Conservation (phyloP, 2,888 invertebrate genomes). For the Malacosoma neustria region DNA sequence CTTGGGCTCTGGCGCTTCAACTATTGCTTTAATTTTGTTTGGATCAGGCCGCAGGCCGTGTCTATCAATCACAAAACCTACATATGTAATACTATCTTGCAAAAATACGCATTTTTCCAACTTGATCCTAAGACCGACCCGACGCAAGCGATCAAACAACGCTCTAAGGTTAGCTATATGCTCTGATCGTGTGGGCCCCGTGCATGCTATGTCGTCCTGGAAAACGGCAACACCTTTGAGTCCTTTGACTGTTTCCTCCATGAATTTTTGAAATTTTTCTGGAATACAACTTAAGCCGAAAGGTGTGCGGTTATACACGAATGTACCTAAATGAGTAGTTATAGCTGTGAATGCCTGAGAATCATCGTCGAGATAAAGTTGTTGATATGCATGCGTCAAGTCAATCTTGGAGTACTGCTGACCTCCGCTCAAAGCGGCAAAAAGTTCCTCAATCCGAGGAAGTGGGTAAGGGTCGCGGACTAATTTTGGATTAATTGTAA, state of each 20-base stretch:
- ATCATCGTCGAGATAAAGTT: slow-evolving; percentile 9
- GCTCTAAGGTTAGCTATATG: slow-evolving; percentile 8
- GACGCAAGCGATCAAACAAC: slow-evolving; percentile 2
- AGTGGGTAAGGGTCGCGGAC: slow-evolving; percentile 20
- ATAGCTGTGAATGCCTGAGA: slow-evolving; percentile 14
- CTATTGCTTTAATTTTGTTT: too few relatives aligned
- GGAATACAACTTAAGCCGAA: slow-evolving; percentile 4
- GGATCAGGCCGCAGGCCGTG: too few relatives aligned
- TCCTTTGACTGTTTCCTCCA: slow-evolving; percentile 13
- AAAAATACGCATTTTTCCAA: slow-evolving; percentile 14
- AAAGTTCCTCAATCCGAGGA: slow-evolving; percentile 16
- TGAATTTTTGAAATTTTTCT: slow-evolving; percentile 12
- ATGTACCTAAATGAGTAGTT: slow-evolving; percentile 13
- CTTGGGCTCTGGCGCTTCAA: too few relatives aligned
- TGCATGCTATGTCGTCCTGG: slow-evolving; percentile 11
- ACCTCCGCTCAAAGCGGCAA: too few relatives aligned
- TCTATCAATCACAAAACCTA: slow-evolving; percentile 6
- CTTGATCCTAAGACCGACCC: slow-evolving; percentile 7
- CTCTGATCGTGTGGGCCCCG: neutral
- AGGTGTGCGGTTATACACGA: slow-evolving; percentile 9
- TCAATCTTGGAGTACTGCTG: neutral
- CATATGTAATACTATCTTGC: slow-evolving; percentile 6
- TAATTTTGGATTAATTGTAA: slow-evolving; percentile 18
- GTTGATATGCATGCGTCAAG: slow-evolving; percentile 6
- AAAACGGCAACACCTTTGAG: slow-evolving; percentile 13